Conservation (phyloP, 2,888 invertebrate genomes). For the Callosobruchus maculatus region DNA sequence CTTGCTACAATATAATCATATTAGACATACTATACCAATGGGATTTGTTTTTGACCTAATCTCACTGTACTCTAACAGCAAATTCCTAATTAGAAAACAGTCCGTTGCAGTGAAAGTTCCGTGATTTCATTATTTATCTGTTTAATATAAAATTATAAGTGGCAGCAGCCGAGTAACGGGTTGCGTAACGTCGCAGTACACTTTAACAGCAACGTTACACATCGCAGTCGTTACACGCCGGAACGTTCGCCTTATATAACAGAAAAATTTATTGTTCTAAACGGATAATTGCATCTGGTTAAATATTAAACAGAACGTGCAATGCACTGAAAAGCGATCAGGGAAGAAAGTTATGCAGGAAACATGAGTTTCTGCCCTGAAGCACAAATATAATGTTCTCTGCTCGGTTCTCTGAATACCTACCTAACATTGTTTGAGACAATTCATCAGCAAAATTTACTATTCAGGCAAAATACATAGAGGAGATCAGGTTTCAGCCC, state of each 20-base stretch:
- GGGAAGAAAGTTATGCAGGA: neutral
- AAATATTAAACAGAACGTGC: neutral
- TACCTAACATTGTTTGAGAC: no score
- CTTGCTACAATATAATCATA: no score
- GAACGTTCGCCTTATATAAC: conserved; percentile 11
- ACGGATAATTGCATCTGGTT: conserved; percentile 4
- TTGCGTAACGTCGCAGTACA: conserved; percentile 20
- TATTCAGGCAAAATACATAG: no score
- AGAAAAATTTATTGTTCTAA: conserved; percentile 11
- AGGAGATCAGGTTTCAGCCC: no score
- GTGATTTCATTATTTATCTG: conserved; percentile 24
- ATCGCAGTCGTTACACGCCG: neutral
- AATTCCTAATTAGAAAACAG: neutral
- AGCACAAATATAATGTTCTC: neutral
- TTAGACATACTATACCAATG: no score
- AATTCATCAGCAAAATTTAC: no score
- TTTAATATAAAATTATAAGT: conserved; percentile 25
- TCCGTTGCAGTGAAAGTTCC: conserved; percentile 21
- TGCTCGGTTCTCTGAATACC: no score
- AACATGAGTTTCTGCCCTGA: no score
- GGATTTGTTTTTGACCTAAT: neutral
- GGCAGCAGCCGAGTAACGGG: conserved; percentile 5
- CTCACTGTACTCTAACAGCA: neutral
- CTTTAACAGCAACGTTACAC: neutral
- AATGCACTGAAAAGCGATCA: neutral